These are phyloP conservation scores for Vidua chalybeata DNA, from an alignment of 2,113 vertebrate genomes.

Conservation along the genomic window DNA sequence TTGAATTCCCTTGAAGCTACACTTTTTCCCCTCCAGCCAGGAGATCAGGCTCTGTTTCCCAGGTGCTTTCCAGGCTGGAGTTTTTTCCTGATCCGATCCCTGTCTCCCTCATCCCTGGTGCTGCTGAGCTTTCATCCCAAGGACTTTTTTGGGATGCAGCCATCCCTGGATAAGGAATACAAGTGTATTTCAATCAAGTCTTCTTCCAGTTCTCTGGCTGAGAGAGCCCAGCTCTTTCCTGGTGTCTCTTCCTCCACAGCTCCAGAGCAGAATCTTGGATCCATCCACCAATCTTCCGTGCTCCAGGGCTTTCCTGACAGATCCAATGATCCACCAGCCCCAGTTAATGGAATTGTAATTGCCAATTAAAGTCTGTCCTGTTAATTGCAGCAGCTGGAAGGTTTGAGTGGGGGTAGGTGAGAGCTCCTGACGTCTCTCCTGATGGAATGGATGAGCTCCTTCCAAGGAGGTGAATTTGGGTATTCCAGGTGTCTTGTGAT, in stretches of 20 bases:
- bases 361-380: slow-evolving; percentile 71
- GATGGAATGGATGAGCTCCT: background rate
- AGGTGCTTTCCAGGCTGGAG: accelerated
- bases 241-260: background rate
- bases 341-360: slow-evolving; percentile 70
- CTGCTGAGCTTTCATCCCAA: background rate
- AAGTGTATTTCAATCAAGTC: background rate
- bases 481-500: background rate
- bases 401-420: background rate
- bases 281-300: slow-evolving; percentile 50
- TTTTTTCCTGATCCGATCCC: background rate
- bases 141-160: background rate
- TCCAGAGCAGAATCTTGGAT: background rate
- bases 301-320: slow-evolving; percentile 48
- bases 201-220: background rate
- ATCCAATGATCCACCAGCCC: slow-evolving; percentile 65
- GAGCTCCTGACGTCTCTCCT: background rate
- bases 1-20: background rate
- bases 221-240: slow-evolving; percentile 3
- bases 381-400: slow-evolving; percentile 62
- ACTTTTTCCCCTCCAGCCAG: background rate
- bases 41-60: background rate
- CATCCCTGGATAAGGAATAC: background rate
- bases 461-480: background rate
- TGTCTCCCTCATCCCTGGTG: background rate